Base-by-base conservation (phyloP, 2,797 vertebrate species). In the Peromyscus aztecus region DNA sequence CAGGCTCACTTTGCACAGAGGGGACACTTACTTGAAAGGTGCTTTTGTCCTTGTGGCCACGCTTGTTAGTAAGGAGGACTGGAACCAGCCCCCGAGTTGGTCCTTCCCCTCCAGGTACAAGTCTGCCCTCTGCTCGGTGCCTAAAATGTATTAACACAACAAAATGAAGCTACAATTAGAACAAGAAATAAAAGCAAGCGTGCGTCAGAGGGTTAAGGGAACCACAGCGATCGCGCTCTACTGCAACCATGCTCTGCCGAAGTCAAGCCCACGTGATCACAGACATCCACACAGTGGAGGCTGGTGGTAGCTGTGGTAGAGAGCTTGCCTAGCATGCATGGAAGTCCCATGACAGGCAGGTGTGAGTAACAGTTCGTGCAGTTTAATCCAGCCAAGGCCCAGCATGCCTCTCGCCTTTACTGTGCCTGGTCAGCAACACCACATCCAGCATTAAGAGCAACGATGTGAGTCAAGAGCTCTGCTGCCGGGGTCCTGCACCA, bases 81-180 rank as follows among this genome's bases (percentile, higher is more conserved):
- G 99, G 97, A 99, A 99, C 99, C 99, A 99, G 8, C 99, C 99
- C 43, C 99, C 99, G 1, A 99, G 98, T 95, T 99, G 99, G 98
- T 99, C 99, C 98, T 99, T 99, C 75, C 99, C 99, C 97, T 99
- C 99, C 89, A 99, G 91, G 82, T 99, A 99, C 0, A 98, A 98
- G 67, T 99, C 99, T 2, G 99, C 99, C 95, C 98, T 98, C 94
- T 99, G 98, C 89, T 99, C 99, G 0, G 99, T 75, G 97, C 99
- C 99, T 99, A 96, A 94, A 94, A 55, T 52, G 40, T 10, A 84
- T 46, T 6, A 92, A 76, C 83, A 90, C 3, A 59, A 37, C 92
- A 43, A 89, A 63, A 52, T 31, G 2, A 21, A 80, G 49, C 85
- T 81, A 52, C 49, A 71, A 75, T 57, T 67, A 84, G 83, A 96